These are phyloP conservation scores for Ceraclea dissimilis DNA, from an alignment of 2,888 invertebrate species.

Conservation along the genomic window DNA sequence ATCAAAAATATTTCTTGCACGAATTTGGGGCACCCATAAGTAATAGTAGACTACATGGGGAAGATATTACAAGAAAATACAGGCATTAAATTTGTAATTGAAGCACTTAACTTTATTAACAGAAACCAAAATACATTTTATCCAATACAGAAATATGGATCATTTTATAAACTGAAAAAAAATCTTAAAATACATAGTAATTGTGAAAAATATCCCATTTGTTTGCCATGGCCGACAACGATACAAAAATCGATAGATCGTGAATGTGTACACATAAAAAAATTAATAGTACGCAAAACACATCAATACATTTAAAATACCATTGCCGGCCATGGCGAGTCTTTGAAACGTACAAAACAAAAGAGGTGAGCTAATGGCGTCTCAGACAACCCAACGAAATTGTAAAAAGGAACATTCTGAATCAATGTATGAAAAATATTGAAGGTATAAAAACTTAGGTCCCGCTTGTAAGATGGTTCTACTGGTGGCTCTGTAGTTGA, in stretches of 20 bases:
- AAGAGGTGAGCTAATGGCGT: conserved; percentile 1
- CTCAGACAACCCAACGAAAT: background rate
- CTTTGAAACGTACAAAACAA: conserved; percentile 15
- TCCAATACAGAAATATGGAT: too few species aligned
- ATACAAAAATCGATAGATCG: background rate
- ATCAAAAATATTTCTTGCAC: too few species aligned
- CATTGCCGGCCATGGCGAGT: conserved; percentile 21
- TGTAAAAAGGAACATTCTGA: background rate
- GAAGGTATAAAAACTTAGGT: background rate
- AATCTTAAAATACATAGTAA: too few species aligned
- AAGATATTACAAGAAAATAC: too few species aligned
- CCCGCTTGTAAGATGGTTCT: background rate
- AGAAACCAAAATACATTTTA: too few species aligned
- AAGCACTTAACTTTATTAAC: too few species aligned
- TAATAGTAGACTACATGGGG: too few species aligned
- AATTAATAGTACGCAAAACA: background rate
- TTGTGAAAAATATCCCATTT: too few species aligned
- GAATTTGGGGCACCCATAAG: too few species aligned
- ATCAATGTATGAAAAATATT: too few species aligned
- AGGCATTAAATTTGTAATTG: too few species aligned
- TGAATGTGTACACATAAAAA: background rate
- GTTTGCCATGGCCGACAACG: conserved; percentile 20
- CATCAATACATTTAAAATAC: background rate
- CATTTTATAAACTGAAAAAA: too few species aligned
- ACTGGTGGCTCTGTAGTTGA: background rate